These are phyloP conservation scores for Falco peregrinus DNA, from an alignment of 2,797 vertebrate species.

Conservation along the genomic window DNA sequence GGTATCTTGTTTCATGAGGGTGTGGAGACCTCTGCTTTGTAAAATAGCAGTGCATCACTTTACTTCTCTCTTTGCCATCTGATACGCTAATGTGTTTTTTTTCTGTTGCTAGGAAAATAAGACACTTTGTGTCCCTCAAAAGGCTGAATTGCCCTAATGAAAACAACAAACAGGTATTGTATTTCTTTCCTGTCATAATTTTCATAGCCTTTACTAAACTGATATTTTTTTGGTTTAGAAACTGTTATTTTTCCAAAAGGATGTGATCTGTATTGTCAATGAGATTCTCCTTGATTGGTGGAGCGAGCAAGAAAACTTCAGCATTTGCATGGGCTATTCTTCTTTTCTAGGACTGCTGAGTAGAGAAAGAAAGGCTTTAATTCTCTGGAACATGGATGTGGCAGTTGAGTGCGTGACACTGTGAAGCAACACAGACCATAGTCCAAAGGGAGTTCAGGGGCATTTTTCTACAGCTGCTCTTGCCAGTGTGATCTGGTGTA, in stretches of 20 bases:
- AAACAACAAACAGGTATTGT: constrained; percentile 90
- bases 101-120: constrained; percentile 88
- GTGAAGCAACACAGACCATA: neutral
- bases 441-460: neutral
- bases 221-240: neutral
- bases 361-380: neutral
- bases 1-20: neutral
- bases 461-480: neutral
- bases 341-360: neutral
- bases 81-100: constrained; percentile 59
- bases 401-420: neutral
- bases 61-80: neutral
- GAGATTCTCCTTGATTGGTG: neutral
- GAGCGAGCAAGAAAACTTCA: neutral
- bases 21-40: neutral
- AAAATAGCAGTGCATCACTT: neutral
- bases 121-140: constrained; percentile 95
- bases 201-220: neutral
- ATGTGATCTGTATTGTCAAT: neutral
- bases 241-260: neutral
- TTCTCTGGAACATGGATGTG: neutral
- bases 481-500: neutral
- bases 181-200: neutral
- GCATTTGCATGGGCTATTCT: neutral
- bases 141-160: constrained; percentile 84